phyloP scores from a whole-genome alignment of 2,888 invertebrate genomes.

The Aspidiotus rigidus region DNA sequence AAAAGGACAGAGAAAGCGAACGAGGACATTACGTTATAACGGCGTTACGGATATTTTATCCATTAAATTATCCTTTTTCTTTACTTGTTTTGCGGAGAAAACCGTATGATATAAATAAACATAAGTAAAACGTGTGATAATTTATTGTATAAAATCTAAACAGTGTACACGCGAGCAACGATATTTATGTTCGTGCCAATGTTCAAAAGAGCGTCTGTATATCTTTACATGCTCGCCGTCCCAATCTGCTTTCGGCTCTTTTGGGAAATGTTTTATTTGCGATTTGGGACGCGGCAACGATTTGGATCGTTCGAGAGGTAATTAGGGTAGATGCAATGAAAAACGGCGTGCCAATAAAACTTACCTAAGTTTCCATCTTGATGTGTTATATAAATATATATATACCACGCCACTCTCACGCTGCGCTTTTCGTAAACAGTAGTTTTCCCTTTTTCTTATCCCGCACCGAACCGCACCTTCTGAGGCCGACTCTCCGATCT shows the following conservation, averaged over 20 bases:
- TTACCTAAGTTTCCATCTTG: constrained; percentile 32
- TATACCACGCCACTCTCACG: constrained; percentile 1
- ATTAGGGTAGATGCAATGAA: constrained; percentile 33
- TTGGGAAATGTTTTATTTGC: constrained; percentile 35
- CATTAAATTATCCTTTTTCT: constrained; percentile 33
- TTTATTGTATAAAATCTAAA: constrained; percentile 33
- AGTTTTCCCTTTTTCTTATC: background rate
- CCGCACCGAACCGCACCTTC: background rate
- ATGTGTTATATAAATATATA: background rate
- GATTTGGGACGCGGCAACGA: constrained; percentile 34
- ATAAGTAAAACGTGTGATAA: constrained; percentile 34
- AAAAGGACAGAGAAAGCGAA: no score
- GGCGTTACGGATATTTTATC: constrained; percentile 29
- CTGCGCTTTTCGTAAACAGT: background rate
- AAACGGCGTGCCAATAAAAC: constrained; percentile 34
- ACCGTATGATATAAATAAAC: constrained; percentile 31
- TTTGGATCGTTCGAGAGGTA: constrained; percentile 34
- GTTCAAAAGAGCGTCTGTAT: constrained; percentile 34
- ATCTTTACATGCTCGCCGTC: constrained; percentile 31
- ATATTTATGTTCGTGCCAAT: constrained; percentile 32
- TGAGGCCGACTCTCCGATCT: background rate
- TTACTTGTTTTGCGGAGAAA: constrained; percentile 28
- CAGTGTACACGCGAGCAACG: constrained; percentile 20
- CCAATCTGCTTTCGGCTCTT: constrained; percentile 34
- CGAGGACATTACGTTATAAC: constrained; percentile 5